Evolutionary conservation across 2,888 invertebrate genomes (phyloP).

Genomic region (Lapara coniferarum): DNA sequence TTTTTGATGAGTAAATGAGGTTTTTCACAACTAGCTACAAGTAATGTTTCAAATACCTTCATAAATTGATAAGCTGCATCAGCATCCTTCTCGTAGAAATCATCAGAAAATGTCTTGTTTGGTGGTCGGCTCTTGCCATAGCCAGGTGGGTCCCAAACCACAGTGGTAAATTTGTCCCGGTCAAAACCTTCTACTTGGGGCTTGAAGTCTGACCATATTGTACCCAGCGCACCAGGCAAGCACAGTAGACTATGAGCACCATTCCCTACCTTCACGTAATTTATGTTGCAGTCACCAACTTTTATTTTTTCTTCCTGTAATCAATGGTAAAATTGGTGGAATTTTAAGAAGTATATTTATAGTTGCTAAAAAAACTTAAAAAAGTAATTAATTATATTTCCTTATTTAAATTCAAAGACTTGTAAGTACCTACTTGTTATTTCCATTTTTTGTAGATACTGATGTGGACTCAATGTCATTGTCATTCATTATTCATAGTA

Average conservation of each 20-base stretch:
- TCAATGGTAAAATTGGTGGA: background rate
- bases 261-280: conserved; percentile 84
- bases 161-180: conserved; percentile 84
- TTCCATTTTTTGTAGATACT: too few relatives aligned
- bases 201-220: conserved; percentile 92
- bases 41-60: conserved; percentile 70
- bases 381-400: too few relatives aligned
- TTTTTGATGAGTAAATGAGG: background rate
- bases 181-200: conserved; percentile 89
- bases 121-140: conserved; percentile 94
- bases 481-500: too few relatives aligned
- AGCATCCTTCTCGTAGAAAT: conserved; percentile 91
- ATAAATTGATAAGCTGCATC: conserved; percentile 87
- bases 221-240: conserved; percentile 92
- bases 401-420: too few relatives aligned
- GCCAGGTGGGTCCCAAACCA: conserved; percentile 94
- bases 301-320: conserved; percentile 85
- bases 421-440: too few relatives aligned
- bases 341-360: background rate
- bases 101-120: conserved; percentile 85
- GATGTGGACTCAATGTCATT: too few relatives aligned
- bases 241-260: conserved; percentile 86
- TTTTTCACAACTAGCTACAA: background rate
- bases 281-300: conserved; percentile 83
- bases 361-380: too few relatives aligned